Evolutionary conservation across 2,888 invertebrate genomes (phyloP).

Genomic region (Rhagophthalmus giganteus): DNA sequence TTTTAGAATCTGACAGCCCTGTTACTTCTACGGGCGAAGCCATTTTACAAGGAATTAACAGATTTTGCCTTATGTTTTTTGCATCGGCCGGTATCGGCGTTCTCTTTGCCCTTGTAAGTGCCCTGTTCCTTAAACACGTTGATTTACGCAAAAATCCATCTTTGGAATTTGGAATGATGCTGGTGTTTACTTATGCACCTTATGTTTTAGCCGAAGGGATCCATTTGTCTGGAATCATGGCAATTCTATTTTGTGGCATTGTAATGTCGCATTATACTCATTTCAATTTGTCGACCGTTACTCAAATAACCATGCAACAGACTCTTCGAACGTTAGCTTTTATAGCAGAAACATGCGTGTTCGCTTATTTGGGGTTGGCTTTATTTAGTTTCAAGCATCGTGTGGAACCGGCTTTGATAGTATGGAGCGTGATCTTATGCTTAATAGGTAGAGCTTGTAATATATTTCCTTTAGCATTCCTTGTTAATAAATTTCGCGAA

Average conservation of each 20-base stretch:
- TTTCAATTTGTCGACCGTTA: conserved; percentile 95
- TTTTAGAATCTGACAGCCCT: conserved; percentile 71
- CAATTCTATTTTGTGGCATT: conserved; percentile 97
- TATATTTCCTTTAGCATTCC: conserved; percentile 91
- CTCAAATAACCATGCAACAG: conserved; percentile 99
- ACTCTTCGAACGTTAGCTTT: conserved; percentile 97
- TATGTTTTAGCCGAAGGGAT: conserved; percentile 93
- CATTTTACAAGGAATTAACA: conserved; percentile 82
- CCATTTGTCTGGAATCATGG: conserved; percentile 87
- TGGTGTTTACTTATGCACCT: conserved; percentile 97
- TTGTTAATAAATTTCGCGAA: conserved; percentile 94
- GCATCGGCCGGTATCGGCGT: conserved; percentile 97
- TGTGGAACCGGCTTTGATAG: conserved; percentile 86
- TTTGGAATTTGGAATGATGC: conserved; percentile 96
- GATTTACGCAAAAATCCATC: conserved; percentile 97
- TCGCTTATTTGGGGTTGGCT: conserved; percentile 95
- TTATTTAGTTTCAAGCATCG: conserved; percentile 93
- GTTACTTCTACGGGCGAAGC: conserved; percentile 78
- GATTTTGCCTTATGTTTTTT: conserved; percentile 97
- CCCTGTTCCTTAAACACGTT: conserved; percentile 89
- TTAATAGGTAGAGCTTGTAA: conserved; percentile 93
- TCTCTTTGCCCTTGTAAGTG: conserved; percentile 90
- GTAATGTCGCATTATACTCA: conserved; percentile 99
- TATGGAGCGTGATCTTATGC: conserved; percentile 93
- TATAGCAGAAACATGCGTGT: conserved; percentile 97